These are phyloP conservation scores for Pseudachorutes palmiensis DNA, from an alignment of 1,140 invertebrate species.

Conservation along the genomic window DNA sequence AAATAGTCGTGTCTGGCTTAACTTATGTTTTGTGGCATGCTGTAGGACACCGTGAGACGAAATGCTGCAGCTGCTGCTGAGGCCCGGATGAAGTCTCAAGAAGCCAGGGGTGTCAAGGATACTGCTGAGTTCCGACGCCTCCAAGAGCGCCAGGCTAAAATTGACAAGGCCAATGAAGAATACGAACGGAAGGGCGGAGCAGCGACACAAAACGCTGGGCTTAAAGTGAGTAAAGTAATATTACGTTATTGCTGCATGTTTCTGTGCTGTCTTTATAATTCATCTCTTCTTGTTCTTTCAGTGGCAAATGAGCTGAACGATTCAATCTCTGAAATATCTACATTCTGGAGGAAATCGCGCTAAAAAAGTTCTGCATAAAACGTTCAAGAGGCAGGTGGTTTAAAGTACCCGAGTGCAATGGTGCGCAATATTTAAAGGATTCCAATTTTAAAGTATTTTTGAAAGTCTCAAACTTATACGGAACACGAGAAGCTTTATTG, in stretches of 20 bases:
- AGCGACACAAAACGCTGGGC: not conserved
- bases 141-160: not conserved
- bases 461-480: too few species aligned
- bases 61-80: not conserved
- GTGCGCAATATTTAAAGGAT: too few species aligned
- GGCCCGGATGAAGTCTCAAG: not conserved
- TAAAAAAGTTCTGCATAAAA: too few species aligned
- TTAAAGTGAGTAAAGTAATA: not conserved
- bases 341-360: too few species aligned
- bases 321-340: too few species aligned
- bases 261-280: too few species aligned
- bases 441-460: too few species aligned
- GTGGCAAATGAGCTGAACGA: not conserved
- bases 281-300: not conserved
- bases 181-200: not conserved
- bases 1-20: not conserved
- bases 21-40: not conserved
- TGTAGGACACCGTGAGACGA: not conserved
- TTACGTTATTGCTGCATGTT: too few species aligned
- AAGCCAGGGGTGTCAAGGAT: not conserved
- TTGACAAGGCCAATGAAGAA: not conserved
- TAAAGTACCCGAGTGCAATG: too few species aligned
- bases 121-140: not conserved
- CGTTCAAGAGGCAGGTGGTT: too few species aligned
- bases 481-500: too few species aligned